Percentiles rank a stretch among this genome's conserved stretches.
phyloP scores from a whole-genome alignment of 2,797 vertebrate species.

The Onychomys leucogaster region DNA sequence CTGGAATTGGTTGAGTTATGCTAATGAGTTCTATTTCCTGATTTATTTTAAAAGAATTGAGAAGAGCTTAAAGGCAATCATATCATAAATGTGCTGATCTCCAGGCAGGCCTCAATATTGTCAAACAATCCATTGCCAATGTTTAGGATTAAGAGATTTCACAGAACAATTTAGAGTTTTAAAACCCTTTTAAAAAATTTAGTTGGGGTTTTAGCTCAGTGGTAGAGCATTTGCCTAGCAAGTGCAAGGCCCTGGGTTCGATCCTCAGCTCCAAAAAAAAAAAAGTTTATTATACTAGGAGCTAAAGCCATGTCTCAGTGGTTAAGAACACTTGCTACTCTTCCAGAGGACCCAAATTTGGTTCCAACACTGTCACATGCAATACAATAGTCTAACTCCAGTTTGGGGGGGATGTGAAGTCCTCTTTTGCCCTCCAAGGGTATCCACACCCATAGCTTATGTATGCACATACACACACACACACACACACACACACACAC shows the following conservation, averaged over 20 bases:
- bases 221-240: no score
- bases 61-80: no score
- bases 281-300: neutral
- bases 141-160: neutral
- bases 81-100: neutral
- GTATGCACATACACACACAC: neutral
- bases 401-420: neutral
- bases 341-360: neutral
- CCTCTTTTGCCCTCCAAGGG: neutral
- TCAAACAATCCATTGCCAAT: no score
- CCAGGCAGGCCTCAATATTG: neutral
- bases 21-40: neutral
- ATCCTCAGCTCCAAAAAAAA: no score
- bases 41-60: neutral
- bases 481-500: neutral
- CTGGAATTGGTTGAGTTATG: fast-evolving
- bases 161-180: neutral
- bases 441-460: neutral
- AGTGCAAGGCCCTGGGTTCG: no score
- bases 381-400: neutral
- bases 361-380: neutral
- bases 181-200: neutral
- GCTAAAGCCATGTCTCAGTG: neutral
- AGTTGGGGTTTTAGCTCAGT: no score
- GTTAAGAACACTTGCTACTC: neutral